A percentile compares a stretch with the other conserved stretches of the same genome.
Evolutionary conservation across 2,888 invertebrate species (phyloP).

Genomic region (Xestia c-nigrum): DNA sequence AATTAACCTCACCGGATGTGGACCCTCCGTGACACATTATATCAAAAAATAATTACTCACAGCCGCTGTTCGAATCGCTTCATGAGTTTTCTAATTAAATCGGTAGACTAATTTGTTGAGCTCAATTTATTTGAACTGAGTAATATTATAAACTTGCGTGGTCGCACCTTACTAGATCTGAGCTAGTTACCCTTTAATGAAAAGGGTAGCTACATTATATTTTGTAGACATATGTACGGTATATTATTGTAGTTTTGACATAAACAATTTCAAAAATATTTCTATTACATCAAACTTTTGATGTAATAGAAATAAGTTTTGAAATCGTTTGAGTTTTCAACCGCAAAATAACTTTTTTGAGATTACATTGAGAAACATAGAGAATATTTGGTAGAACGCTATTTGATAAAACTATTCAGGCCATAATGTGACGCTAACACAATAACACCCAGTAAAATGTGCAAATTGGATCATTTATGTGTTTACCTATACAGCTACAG

Average conservation of each 20-base stretch:
- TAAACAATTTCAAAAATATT: too few relatives aligned
- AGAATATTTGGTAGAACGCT: background rate
- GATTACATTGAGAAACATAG: background rate
- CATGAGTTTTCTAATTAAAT: conserved; percentile 66
- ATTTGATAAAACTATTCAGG: conserved; percentile 3
- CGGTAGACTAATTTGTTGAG: conserved; percentile 47
- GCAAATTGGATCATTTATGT: conserved; percentile 39
- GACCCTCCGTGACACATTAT: conserved; percentile 76
- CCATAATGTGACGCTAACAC: background rate
- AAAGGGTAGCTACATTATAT: conserved; percentile 24
- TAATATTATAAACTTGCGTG: conserved; percentile 43
- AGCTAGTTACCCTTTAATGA: conserved; percentile 26
- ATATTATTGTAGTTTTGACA: conserved; percentile 10
- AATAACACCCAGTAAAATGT: conserved; percentile 11
- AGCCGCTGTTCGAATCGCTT: conserved; percentile 64
- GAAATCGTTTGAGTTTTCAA: conserved; percentile 15
- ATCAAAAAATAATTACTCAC: conserved; percentile 76
- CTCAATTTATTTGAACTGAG: conserved; percentile 47
- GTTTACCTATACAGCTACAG: conserved; percentile 49
- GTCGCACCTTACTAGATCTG: conserved; percentile 21
- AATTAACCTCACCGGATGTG: conserved; percentile 81
- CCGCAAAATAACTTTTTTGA: conserved; percentile 19
- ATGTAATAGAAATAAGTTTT: background rate
- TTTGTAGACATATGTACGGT: conserved; percentile 6
- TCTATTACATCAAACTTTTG: too few relatives aligned